Evolutionary conservation across 2,113 vertebrate genomes (phyloP).

Genomic region (Dromiciops gliroides): DNA sequence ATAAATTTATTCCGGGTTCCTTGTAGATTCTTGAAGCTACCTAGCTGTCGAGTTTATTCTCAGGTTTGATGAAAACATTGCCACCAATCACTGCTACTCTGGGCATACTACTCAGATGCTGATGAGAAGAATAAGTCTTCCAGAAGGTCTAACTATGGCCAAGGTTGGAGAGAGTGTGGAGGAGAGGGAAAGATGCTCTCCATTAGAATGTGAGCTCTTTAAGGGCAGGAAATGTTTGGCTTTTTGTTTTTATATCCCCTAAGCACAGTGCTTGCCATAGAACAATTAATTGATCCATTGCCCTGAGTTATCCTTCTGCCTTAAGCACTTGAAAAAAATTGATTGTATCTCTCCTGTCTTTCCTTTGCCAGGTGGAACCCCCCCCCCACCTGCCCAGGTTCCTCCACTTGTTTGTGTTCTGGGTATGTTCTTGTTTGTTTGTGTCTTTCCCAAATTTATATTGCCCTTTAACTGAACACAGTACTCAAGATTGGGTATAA

Average conservation of each 20-base stretch:
- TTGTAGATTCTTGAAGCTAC: not conserved
- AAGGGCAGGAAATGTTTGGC: not conserved
- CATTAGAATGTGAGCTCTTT: not conserved
- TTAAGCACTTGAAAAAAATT: not conserved
- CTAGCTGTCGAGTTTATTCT: not conserved
- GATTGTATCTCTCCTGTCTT: not conserved
- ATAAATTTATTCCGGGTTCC: not conserved
- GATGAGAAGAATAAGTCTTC: not conserved
- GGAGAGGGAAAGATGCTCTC: not conserved
- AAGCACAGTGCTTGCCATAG: not conserved
- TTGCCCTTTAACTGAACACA: not conserved
- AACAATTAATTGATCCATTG: not conserved
- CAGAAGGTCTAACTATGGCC: not conserved
- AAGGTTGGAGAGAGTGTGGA: not conserved
- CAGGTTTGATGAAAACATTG: not conserved
- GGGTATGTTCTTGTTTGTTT: not conserved
- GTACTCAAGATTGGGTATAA: not conserved
- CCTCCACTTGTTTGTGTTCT: not conserved
- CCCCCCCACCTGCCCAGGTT: no score
- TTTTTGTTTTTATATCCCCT: not conserved
- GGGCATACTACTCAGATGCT: not conserved
- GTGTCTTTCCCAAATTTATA: no score
- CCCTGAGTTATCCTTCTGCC: not conserved
- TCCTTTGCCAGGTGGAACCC: not conserved
- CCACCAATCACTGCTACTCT: not conserved